Evolutionary conservation across 37 sponge, comb jelly and placozoan species (phyloP), one percentile per base, ranked within the genome.

Genomic region (Sycon ciliatum): DNA sequence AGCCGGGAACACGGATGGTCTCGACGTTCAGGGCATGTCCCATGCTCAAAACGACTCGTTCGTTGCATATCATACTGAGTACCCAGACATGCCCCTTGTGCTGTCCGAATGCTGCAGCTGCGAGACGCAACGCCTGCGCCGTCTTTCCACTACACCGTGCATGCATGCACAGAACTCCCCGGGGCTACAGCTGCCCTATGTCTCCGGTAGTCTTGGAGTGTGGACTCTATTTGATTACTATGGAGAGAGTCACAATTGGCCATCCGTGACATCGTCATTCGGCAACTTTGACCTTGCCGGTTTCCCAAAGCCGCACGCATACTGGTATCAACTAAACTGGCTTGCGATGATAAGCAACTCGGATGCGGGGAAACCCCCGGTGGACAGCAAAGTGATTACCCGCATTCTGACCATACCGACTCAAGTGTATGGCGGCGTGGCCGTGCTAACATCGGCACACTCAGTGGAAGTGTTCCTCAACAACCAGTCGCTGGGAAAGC

Each of bases 171-270:
- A 81, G 33, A 81, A 74, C 29, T 52, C 61, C 34, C 6, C n/a
- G 24, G 61, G 75, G 32, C 72, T 81, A 1, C 29, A 70, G 31
- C 74, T 76, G 5, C n/a, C 32, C 34, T 81, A 69, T 66, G 82
- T 76, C 52, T 76, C 67, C n/a, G 82, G 82, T 2, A 69, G 76
- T 24, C 75, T 81, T n/a, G n/a, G n/a, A 76, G 82, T 81, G 52
- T 76, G 76, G 82, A 81, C 82, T 32, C 65, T 81, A 18, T 81
- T 76, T 58, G 76, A 76, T 36, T 74, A 75, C 64, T 81, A 80
- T 68, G 81, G 81, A 31, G 81, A 80, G 28, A 38, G 35, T 4
- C 74, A 39, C 52, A 76, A 72, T 5, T 81, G 82, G 82, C 82
- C 82, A 1, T 30, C 33, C 28, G 76, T 81, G 3, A 71, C 76